phyloP scores from a whole-genome alignment of 2,113 vertebrate genomes.

The Coregonus clupeaformis region DNA sequence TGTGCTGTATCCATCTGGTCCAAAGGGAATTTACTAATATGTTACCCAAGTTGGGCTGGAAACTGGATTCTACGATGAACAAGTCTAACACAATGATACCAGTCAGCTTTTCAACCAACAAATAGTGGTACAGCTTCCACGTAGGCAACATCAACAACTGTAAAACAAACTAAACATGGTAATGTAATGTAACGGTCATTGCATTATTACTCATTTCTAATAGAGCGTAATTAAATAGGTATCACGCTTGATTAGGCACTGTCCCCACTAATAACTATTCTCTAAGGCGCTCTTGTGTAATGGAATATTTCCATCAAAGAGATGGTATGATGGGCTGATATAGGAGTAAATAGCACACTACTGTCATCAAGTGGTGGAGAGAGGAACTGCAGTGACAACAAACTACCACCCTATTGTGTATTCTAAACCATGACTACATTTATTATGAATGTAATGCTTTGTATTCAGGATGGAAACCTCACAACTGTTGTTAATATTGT shows the following conservation, averaged over 20 bases:
- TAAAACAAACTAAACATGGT: neutral
- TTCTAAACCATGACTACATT: too few relatives aligned
- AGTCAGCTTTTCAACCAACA: too few relatives aligned
- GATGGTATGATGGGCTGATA: neutral
- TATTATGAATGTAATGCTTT: too few relatives aligned
- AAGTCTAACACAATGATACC: neutral
- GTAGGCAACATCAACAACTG: neutral
- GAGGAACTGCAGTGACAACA: neutral
- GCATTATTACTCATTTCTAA: slow-evolving; percentile 13
- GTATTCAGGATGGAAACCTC: too few relatives aligned
- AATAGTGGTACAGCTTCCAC: too few relatives aligned
- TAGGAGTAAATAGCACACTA: slow-evolving; percentile 12
- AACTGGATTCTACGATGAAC: slow-evolving; percentile 24
- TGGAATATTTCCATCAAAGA: slow-evolving; percentile 42
- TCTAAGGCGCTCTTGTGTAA: slow-evolving; percentile 12
- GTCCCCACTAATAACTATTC: slow-evolving; percentile 20
- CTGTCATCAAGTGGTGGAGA: slow-evolving; percentile 34
- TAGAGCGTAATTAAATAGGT: slow-evolving; percentile 2
- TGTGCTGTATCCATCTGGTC: too few relatives aligned
- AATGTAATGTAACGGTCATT: neutral
- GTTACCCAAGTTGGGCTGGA: slow-evolving; percentile 37
- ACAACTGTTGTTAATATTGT: too few relatives aligned
- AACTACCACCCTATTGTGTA: too few relatives aligned
- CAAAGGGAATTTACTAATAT: slow-evolving; percentile 2
- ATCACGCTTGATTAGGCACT: slow-evolving; percentile 23